Base-by-base conservation (phyloP, 2,797 vertebrate species). In the Lycodopsis pacificus region DNA sequence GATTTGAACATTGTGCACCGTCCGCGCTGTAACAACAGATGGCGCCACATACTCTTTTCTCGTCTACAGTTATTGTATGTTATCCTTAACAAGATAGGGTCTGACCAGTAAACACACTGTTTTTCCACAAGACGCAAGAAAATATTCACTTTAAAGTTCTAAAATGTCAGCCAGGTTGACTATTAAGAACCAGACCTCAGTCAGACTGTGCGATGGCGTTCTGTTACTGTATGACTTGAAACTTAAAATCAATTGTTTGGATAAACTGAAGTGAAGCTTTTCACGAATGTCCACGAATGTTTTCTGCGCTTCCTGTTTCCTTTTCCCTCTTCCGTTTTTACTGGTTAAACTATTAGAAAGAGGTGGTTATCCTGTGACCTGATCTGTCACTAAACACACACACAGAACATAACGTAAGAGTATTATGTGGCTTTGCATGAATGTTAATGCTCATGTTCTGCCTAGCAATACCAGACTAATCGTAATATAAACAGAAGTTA, bases 21-120 rank as follows among this genome's bases (percentile, higher is more conserved):
- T 51, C 54, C 6, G 0, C 11, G 32, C 59, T 84, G 5, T 68
- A 80, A 77, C 93, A 91, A 79, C 83, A 94, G 93, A 81, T 90
- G 93, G 90, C 88, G 68, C 84, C 74, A 86, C 17, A 48, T 34
- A 22, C 65, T 67, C 3, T 40, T 53, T 71, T 57, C 1, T 40
- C 3, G n/a, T 36, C 42, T 19, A n/a, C 3, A 30, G 13, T 38
- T 13, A 34, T 5, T 49, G 6, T 2, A 30, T 2, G 7, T 57
- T 2, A 62, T 65, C 15, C 5, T 4, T 3, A 42, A 59, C 25
- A 36, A 40, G 7, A 46, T n/a, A 14, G 3, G 0, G 8, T 66
- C 73, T 49, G 15, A 63, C 32, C 8, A 42, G 14, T 48, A 20
- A 25, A 25, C 17, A 13, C 46, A 14, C 15, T 64, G 42, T 11